Percentiles rank a stretch among this genome's conserved stretches.
These are phyloP conservation scores for Phoebastria nigripes DNA, from an alignment of 2,797 vertebrate species.

Conservation along the genomic window DNA sequence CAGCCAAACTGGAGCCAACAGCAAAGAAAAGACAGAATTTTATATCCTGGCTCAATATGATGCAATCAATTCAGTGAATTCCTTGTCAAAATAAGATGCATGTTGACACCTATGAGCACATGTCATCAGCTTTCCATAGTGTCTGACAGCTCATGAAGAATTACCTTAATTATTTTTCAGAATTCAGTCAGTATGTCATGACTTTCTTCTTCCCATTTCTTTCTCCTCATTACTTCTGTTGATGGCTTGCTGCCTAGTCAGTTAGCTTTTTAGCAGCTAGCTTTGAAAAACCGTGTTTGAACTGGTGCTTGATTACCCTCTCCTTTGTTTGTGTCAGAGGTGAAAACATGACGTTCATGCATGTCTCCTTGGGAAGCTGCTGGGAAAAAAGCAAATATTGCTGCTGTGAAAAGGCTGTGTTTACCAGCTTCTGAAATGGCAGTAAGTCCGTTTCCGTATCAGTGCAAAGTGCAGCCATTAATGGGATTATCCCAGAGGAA, in stretches of 20 bases:
- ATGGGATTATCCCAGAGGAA: background rate
- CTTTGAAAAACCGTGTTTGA: background rate
- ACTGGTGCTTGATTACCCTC: background rate
- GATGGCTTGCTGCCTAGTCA: background rate
- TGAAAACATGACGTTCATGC: background rate
- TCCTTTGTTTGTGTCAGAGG: background rate
- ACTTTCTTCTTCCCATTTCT: background rate
- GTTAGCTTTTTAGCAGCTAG: background rate
- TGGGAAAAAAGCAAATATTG: background rate
- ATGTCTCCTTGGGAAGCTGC: background rate
- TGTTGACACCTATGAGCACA: background rate
- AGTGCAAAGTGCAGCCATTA: background rate
- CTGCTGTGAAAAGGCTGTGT: background rate
- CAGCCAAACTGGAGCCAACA: background rate
- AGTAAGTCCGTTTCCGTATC: background rate
- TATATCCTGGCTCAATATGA: background rate
- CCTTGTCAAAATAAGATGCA: background rate
- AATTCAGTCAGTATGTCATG: background rate
- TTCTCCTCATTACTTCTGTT: background rate
- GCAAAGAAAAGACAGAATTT: background rate
- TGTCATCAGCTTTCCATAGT: background rate
- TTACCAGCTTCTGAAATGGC: background rate
- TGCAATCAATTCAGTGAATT: background rate
- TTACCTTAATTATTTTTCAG: background rate
- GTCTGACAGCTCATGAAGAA: background rate